phyloP scores from a whole-genome alignment of 2,888 invertebrate species.

The Ischnura elegans region DNA sequence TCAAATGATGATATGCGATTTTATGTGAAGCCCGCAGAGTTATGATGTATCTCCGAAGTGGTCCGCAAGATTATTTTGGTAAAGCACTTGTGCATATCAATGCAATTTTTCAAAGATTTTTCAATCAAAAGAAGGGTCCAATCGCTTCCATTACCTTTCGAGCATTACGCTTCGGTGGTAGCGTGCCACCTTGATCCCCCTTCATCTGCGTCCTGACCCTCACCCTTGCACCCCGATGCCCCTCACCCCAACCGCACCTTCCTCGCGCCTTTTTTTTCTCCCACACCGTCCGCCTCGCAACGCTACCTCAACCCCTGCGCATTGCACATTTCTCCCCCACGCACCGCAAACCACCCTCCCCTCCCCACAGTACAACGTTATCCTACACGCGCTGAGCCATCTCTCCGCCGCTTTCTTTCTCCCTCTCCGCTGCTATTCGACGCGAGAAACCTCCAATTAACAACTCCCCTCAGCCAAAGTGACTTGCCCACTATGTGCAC shows the following conservation, averaged over 20 bases:
- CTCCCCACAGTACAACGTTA: neutral
- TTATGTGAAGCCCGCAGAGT: no score
- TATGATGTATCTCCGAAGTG: no score
- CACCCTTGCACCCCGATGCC: neutral
- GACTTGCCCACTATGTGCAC: slow-evolving; percentile 56
- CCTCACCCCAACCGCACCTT: neutral
- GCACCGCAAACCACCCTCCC: neutral
- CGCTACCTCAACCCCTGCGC: slow-evolving; percentile 23
- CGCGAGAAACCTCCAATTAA: slow-evolving; percentile 65
- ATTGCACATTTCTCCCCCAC: neutral
- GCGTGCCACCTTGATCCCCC: neutral
- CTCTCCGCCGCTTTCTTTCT: slow-evolving; percentile 36
- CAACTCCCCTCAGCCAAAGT: slow-evolving; percentile 62
- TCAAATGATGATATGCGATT: no score
- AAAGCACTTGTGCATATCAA: no score
- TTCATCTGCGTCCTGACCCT: slow-evolving; percentile 11
- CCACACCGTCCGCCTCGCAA: neutral
- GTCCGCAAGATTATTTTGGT: no score
- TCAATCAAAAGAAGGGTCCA: no score
- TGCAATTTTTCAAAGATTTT: no score
- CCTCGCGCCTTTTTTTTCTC: neutral
- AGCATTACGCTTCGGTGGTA: no score
- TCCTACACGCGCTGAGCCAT: slow-evolving; percentile 8
- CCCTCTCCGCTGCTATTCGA: slow-evolving; percentile 44
- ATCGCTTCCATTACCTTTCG: no score